These are phyloP conservation scores for Myoxocephalus aenaeus DNA, from an alignment of 2,797 vertebrate species.

Conservation along the genomic window DNA sequence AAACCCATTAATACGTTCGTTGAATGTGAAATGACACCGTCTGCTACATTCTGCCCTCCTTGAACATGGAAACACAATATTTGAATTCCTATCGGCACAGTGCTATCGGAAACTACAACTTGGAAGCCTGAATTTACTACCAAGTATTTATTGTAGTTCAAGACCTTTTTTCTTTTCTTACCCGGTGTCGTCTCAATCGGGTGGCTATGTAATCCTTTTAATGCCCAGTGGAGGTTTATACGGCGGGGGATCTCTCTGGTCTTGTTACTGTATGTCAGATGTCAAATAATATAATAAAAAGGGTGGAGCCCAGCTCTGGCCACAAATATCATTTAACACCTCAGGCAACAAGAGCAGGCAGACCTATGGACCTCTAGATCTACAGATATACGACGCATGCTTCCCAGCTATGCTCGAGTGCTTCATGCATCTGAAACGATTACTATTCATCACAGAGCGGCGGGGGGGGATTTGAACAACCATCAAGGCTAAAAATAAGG, in stretches of 20 bases:
- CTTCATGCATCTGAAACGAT: conserved; percentile 49
- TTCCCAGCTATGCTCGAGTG: conserved; percentile 38
- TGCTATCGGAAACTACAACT: not conserved
- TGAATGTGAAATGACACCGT: not conserved
- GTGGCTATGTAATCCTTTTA: conserved; percentile 51
- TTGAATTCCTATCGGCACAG: conserved; percentile 1
- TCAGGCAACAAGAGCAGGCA: conserved; percentile 40
- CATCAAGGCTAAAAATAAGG: conserved; percentile 38
- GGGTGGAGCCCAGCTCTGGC: conserved; percentile 21
- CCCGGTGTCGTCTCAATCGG: conserved; percentile 8
- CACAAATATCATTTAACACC: conserved; percentile 61
- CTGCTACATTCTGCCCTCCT: not conserved
- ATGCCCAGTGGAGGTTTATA: conserved; percentile 47
- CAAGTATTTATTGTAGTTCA: conserved; percentile 9
- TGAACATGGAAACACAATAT: conserved; percentile 7
- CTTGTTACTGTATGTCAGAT: conserved; percentile 56
- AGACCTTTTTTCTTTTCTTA: conserved; percentile 22
- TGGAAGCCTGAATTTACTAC: not conserved
- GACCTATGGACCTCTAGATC: conserved; percentile 47
- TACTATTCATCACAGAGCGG: conserved; percentile 53
- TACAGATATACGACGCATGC: conserved; percentile 19
- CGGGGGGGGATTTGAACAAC: conserved; percentile 39
- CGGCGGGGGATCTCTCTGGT: conserved; percentile 65
- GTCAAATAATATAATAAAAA: conserved; percentile 55
- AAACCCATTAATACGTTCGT: not conserved